Conservation (phyloP, 1,140 invertebrate species). For the Achatina immaculata region DNA sequence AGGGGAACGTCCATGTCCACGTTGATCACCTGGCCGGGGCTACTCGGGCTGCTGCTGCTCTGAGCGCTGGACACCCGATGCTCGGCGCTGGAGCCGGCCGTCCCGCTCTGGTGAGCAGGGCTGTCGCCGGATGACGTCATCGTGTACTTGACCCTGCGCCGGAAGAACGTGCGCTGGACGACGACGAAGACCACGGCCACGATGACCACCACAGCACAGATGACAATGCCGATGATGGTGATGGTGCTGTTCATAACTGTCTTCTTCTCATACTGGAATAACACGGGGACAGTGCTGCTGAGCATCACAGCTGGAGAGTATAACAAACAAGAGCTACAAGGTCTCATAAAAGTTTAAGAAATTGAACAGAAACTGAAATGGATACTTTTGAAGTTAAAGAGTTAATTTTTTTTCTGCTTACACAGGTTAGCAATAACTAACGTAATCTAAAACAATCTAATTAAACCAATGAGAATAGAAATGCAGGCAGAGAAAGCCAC, state of each 20-base stretch:
- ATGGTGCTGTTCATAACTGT: slow-evolving; percentile 57
- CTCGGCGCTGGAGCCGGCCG: not conserved
- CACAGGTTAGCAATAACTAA: too few species aligned
- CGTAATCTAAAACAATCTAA: too few species aligned
- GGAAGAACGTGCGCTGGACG: slow-evolving; percentile 54
- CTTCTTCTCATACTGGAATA: slow-evolving; percentile 37
- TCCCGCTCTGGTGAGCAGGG: slow-evolving; percentile 44
- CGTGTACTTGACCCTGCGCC: slow-evolving; percentile 56
- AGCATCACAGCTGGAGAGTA: slow-evolving; percentile 24
- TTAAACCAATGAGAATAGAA: too few species aligned
- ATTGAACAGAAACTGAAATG: too few species aligned
- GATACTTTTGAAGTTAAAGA: too few species aligned
- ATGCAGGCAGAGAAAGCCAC: too few species aligned
- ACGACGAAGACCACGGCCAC: slow-evolving; percentile 54
- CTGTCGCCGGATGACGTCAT: slow-evolving; percentile 59
- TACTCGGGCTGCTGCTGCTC: slow-evolving; percentile 46
- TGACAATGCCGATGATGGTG: slow-evolving; percentile 59
- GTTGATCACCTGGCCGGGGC: slow-evolving; percentile 43
- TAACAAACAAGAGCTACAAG: too few species aligned
- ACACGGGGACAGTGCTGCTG: slow-evolving; percentile 8
- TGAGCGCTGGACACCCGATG: slow-evolving; percentile 43
- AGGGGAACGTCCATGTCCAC: slow-evolving; percentile 63
- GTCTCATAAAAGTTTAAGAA: too few species aligned
- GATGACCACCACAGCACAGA: slow-evolving; percentile 57
- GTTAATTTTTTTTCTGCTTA: too few species aligned